phyloP scores from a whole-genome alignment of 1,140 invertebrate genomes.

The Aphis craccivora region DNA sequence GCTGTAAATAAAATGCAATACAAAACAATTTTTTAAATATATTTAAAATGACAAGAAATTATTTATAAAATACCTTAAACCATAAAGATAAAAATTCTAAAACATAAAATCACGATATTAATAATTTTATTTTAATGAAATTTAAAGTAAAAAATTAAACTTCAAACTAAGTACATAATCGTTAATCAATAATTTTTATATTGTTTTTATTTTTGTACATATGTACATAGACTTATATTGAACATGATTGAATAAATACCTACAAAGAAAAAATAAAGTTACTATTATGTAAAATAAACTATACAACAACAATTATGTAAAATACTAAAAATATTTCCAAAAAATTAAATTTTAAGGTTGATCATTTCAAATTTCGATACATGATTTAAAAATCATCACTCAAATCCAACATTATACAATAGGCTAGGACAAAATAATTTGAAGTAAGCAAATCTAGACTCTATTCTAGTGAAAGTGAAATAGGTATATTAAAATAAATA shows the following conservation, averaged over 20 bases:
- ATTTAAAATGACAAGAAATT: neutral
- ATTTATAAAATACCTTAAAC: neutral
- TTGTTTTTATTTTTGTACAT: neutral
- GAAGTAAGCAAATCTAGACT: too few species aligned
- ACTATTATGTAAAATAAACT: too few species aligned
- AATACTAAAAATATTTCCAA: too few species aligned
- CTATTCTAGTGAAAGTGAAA: too few species aligned
- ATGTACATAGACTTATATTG: neutral
- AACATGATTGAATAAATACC: too few species aligned
- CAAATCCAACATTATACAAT: too few species aligned
- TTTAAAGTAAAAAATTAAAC: neutral
- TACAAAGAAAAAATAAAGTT: too few species aligned
- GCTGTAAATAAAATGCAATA: neutral
- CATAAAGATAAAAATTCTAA: neutral
- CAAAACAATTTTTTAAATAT: neutral
- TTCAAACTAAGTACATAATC: neutral
- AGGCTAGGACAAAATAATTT: too few species aligned
- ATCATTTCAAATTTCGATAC: too few species aligned
- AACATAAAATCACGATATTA: neutral
- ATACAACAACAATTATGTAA: too few species aligned
- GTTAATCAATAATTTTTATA: neutral
- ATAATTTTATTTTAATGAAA: neutral
- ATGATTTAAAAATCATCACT: too few species aligned
- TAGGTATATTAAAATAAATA: neutral
- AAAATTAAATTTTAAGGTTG: too few species aligned